phyloP scores from a whole-genome alignment of 2,888 invertebrate genomes.

The Netelia inedita region DNA sequence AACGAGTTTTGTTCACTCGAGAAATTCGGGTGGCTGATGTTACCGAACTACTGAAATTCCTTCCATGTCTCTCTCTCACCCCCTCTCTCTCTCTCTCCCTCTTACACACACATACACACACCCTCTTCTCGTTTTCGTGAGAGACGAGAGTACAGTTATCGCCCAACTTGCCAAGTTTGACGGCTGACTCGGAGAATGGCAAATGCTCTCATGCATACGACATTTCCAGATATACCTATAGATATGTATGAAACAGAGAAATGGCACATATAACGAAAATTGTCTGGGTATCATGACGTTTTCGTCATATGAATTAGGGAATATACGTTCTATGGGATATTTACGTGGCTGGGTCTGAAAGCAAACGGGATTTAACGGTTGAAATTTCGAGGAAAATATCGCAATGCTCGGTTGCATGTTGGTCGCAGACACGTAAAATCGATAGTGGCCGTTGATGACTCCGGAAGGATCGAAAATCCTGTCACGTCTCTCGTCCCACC shows the following conservation, averaged over 20 bases:
- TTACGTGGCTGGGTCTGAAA: neutral
- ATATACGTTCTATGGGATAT: conserved; percentile 4
- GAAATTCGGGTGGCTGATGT: conserved; percentile 60
- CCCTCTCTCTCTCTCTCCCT: conserved; percentile 16
- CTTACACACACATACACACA: conserved; percentile 16
- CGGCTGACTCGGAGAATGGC: conserved; percentile 31
- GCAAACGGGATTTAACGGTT: neutral
- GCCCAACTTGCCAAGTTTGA: conserved; percentile 61
- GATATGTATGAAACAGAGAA: neutral
- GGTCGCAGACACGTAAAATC: conserved; percentile 46
- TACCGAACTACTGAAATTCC: conserved; percentile 42
- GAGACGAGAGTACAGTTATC: conserved; percentile 59
- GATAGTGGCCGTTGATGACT: conserved; percentile 33
- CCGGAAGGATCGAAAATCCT: conserved; percentile 45
- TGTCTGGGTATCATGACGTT: conserved; percentile 14
- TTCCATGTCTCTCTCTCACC: neutral
- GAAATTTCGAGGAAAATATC: conserved; percentile 1
- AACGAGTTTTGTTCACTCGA: conserved; percentile 57
- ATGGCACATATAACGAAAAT: conserved; percentile 20
- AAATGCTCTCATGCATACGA: conserved; percentile 11
- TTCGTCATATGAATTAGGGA: conserved; percentile 20
- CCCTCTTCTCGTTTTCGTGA: conserved; percentile 65
- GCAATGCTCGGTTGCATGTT: conserved; percentile 2
- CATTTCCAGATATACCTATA: neutral
- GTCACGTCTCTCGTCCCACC: conserved; percentile 40